Conservation (phyloP, 2,888 invertebrate species). For the Synanthedon andrenaeformis region DNA sequence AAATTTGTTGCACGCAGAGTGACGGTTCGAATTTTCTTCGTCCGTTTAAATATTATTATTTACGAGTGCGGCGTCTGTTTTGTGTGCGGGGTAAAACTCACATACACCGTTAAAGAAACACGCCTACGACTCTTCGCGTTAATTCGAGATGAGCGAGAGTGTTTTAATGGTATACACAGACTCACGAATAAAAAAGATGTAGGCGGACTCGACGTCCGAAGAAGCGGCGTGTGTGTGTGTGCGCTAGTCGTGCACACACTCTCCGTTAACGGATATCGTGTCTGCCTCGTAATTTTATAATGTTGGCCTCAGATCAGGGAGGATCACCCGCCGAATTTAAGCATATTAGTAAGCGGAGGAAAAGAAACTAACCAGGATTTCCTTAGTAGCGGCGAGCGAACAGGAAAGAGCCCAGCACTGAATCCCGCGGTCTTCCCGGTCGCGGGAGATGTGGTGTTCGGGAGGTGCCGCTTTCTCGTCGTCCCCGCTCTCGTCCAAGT, state of each 20-base stretch:
- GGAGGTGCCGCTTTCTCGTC: too few species aligned
- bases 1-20: not conserved
- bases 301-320: not conserved
- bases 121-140: not conserved
- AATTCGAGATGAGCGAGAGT: not conserved
- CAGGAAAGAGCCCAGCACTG: too few species aligned
- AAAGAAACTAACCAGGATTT: slow-evolving; percentile 75
- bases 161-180: not conserved
- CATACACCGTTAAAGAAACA: not conserved
- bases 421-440: too few species aligned
- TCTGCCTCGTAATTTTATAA: not conserved
- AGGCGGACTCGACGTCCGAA: not conserved
- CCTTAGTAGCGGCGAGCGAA: slow-evolving; percentile 66
- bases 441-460: too few species aligned
- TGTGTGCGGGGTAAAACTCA: too few species aligned
- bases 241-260: not conserved
- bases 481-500: too few species aligned
- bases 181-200: not conserved
- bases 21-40: too few species aligned
- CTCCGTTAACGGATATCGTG: not conserved
- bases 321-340: slow-evolving; percentile 40
- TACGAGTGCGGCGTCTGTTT: too few species aligned
- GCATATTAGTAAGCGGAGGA: slow-evolving; percentile 74
- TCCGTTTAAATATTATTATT: too few species aligned
- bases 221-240: not conserved